Evolutionary conservation across 2,797 vertebrate species (phyloP).

Genomic region (Knipowitschia caucasica): DNA sequence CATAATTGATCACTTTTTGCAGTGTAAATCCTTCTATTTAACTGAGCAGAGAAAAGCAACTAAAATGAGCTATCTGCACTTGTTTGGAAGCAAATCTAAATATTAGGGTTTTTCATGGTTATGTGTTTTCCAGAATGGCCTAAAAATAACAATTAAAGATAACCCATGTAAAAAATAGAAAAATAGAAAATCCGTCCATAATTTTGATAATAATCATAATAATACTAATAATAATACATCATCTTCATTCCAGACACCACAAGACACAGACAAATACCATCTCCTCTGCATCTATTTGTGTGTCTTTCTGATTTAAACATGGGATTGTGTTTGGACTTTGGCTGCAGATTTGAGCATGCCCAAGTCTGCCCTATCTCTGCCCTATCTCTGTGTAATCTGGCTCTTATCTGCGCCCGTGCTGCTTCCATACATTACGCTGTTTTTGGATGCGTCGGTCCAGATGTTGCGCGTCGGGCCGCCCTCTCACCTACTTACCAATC

Average conservation of each 20-base stretch:
- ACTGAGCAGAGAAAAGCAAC: too few relatives aligned
- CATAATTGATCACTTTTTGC: too few relatives aligned
- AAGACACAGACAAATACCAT: too few relatives aligned
- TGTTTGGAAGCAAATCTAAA: too few relatives aligned
- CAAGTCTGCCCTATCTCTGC: conserved; percentile 15
- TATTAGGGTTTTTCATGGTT: too few relatives aligned
- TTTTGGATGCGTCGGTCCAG: conserved; percentile 48
- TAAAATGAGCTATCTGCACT: background rate
- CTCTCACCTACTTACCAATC: conserved; percentile 49
- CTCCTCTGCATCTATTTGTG: background rate
- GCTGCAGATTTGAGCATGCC: background rate
- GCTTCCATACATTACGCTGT: conserved; percentile 4
- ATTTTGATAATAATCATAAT: background rate
- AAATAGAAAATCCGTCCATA: too few relatives aligned
- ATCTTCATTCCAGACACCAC: too few relatives aligned
- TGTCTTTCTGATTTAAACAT: background rate
- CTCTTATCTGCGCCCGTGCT: conserved; percentile 50
- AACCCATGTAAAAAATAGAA: too few relatives aligned
- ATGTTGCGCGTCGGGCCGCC: conserved; percentile 51
- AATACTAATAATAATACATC: background rate
- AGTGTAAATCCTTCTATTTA: too few relatives aligned
- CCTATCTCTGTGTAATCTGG: conserved; percentile 55
- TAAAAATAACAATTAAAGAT: too few relatives aligned
- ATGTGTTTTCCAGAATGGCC: too few relatives aligned
- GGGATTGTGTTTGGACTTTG: background rate